phyloP scores from a whole-genome alignment of 2,888 invertebrate genomes.

The Protonemura montana region DNA sequence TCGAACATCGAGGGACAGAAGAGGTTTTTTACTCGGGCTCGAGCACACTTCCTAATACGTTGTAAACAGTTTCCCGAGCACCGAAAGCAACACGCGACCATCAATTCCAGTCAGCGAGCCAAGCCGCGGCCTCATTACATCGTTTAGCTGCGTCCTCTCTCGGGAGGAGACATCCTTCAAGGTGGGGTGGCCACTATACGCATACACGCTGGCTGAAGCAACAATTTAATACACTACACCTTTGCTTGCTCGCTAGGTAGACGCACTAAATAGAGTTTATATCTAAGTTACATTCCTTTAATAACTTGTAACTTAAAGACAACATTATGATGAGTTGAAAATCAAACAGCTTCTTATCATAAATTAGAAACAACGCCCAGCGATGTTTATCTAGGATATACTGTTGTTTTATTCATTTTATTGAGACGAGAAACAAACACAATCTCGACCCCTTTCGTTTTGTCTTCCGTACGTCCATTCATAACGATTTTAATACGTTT shows the following conservation, averaged over 20 bases:
- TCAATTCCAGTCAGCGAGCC: constrained; percentile 12
- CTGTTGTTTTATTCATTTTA: constrained; percentile 37
- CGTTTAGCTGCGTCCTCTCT: neutral
- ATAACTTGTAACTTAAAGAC: constrained; percentile 17
- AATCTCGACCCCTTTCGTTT: constrained; percentile 20
- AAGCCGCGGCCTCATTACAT: neutral
- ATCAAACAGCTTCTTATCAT: constrained; percentile 38
- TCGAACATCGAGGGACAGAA: neutral
- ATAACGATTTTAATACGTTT: constrained; percentile 1
- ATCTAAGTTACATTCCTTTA: constrained; percentile 24
- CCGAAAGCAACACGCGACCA: neutral
- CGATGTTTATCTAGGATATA: constrained; percentile 29
- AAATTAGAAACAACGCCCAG: constrained; percentile 37
- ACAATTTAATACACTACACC: constrained; percentile 17
- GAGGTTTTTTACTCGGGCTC: neutral
- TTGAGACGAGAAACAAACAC: constrained; percentile 34
- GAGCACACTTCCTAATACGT: neutral
- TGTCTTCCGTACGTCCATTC: neutral
- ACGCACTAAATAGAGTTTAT: neutral
- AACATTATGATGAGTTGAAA: constrained; percentile 33
- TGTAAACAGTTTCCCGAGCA: neutral
- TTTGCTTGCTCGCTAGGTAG: neutral
- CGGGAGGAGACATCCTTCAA: neutral
- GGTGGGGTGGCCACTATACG: neutral
- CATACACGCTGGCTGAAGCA: neutral